These are phyloP conservation scores for Polydesmus complanatus DNA, from an alignment of 2,888 invertebrate genomes.

Conservation along the genomic window DNA sequence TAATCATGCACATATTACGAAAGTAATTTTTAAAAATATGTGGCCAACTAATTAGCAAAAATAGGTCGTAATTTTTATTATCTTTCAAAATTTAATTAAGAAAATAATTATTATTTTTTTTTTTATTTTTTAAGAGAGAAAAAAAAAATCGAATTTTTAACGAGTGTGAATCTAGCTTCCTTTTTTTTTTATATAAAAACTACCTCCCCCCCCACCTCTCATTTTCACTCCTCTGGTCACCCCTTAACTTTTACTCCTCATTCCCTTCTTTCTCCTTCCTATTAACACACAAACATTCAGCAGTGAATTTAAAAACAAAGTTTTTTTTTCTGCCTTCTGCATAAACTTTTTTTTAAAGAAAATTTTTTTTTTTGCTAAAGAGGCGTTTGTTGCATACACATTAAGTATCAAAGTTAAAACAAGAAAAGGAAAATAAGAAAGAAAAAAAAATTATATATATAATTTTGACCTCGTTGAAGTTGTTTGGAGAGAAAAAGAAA, in stretches of 20 bases:
- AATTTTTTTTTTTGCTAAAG: not conserved
- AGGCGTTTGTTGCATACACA: not conserved
- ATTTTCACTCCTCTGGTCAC: not conserved
- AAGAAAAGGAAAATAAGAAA: not conserved
- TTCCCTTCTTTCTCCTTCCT: no score
- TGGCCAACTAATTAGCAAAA: no score
- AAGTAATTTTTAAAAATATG: no score
- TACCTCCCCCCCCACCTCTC: not conserved
- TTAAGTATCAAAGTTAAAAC: not conserved
- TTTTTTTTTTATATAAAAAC: no score
- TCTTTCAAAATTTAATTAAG: no score
- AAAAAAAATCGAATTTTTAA: no score
- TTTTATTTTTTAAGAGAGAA: no score
- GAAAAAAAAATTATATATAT: not conserved
- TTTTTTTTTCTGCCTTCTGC: not conserved
- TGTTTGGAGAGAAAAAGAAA: not conserved
- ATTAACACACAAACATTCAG: not conserved
- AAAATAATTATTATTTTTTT: no score
- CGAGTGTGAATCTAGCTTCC: no score
- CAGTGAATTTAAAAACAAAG: not conserved
- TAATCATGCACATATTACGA: no score
- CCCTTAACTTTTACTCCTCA: not conserved
- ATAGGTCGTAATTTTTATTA: no score
- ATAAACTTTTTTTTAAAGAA: no score
- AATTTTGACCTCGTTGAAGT: not conserved